A percentile compares a stretch with the other conserved stretches of the same genome.
phyloP scores from a whole-genome alignment of 2,113 vertebrate species.

The Pachyramphus minor region DNA sequence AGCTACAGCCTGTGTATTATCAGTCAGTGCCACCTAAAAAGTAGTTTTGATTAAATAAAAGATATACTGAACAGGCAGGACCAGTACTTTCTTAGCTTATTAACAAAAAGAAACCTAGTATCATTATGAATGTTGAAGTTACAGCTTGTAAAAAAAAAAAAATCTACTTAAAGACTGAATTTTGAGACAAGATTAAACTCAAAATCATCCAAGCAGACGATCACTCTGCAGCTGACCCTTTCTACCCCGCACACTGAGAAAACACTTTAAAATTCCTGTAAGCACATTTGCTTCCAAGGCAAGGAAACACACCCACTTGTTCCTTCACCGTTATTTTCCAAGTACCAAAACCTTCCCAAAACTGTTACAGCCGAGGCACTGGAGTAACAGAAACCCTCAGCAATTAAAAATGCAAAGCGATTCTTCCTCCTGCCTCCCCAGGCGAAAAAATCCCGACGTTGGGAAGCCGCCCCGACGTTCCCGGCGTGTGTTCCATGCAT shows the following conservation, averaged over 20 bases:
- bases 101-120: neutral
- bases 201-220: neutral
- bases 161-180: neutral
- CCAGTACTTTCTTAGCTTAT: neutral
- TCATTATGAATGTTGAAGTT: neutral
- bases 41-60: neutral
- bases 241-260: neutral
- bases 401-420: neutral
- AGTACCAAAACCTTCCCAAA: neutral
- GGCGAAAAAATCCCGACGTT: neutral
- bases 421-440: neutral
- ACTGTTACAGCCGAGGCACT: neutral
- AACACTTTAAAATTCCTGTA: neutral
- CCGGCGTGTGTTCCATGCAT: rapidly evolving
- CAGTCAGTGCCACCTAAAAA: neutral
- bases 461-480: neutral
- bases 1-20: neutral
- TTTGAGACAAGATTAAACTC: neutral
- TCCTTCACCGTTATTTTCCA: conserved; percentile 19
- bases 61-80: neutral
- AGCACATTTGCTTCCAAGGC: neutral
- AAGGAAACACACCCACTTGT: neutral
- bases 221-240: neutral
- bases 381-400: neutral
- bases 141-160: neutral